Conservation (phyloP, 2,888 invertebrate species). For the Falcaria lacertinaria region DNA sequence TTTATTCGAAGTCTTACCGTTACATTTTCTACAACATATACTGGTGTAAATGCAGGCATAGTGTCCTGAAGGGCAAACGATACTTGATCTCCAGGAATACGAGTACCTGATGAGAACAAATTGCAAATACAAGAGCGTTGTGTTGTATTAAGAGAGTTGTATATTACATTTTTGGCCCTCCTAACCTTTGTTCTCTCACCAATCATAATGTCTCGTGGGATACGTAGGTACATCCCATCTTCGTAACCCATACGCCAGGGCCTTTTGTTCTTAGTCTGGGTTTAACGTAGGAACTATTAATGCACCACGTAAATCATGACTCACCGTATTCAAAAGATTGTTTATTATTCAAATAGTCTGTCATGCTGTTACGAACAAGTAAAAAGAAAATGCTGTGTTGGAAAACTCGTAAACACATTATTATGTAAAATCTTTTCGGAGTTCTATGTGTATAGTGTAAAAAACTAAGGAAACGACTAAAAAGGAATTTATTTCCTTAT, state of each 20-base stretch:
- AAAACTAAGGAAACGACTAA: slow-evolving; percentile 15
- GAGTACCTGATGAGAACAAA: slow-evolving; percentile 19
- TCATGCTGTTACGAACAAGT: background rate
- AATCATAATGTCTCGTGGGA: too few relatives aligned
- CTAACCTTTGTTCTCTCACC: too few relatives aligned
- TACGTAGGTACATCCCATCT: too few relatives aligned
- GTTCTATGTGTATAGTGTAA: too few relatives aligned
- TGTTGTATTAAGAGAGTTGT: too few relatives aligned
- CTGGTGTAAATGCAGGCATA: slow-evolving; percentile 30
- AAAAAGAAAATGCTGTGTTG: background rate
- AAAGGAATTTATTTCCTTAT: too few relatives aligned
- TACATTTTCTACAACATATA: slow-evolving; percentile 15
- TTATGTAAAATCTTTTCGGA: slow-evolving; percentile 7
- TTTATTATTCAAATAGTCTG: background rate
- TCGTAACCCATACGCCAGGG: too few relatives aligned
- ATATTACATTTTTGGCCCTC: too few relatives aligned
- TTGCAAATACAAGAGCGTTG: too few relatives aligned
- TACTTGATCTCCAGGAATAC: slow-evolving; percentile 17
- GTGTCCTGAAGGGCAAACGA: slow-evolving; percentile 17
- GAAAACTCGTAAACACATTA: background rate
- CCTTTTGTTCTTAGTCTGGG: too few relatives aligned
- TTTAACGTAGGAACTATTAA: too few relatives aligned
- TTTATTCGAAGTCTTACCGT: slow-evolving; percentile 26
- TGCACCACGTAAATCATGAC: slow-evolving; percentile 1
- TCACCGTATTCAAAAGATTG: slow-evolving; percentile 29